Conservation (phyloP, 2,113 vertebrate genomes). For the Dendrocopos noguchii region DNA sequence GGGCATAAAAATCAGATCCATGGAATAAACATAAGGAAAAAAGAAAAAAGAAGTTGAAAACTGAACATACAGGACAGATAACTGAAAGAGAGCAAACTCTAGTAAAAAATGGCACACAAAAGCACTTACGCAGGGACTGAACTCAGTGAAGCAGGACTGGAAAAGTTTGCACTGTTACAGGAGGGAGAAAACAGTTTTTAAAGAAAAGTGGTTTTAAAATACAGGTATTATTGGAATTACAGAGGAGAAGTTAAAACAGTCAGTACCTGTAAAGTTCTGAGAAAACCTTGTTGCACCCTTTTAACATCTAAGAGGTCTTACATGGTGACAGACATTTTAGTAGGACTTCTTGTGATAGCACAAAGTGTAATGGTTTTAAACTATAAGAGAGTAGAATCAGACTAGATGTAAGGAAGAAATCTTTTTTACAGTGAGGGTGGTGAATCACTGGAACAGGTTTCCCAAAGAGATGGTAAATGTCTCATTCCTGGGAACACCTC, state of each 20-base stretch:
- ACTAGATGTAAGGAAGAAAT: neutral
- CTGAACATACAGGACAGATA: neutral
- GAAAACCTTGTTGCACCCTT: neutral
- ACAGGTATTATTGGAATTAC: neutral
- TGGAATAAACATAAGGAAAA: neutral
- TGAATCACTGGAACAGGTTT: neutral
- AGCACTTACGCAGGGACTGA: neutral
- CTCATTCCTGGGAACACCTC: neutral
- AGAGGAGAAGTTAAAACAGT: neutral
- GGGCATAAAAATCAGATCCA: neutral
- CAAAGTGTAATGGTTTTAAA: neutral
- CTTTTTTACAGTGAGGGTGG: no score
- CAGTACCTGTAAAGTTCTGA: neutral
- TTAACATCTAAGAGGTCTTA: neutral
- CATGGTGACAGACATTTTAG: no score
- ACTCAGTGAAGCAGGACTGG: neutral
- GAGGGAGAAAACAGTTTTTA: neutral
- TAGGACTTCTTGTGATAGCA: neutral
- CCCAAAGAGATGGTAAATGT: neutral
- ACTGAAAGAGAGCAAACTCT: neutral
- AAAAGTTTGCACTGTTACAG: neutral
- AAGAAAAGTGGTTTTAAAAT: neutral
- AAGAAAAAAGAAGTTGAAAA: neutral
- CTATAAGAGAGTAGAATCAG: neutral
- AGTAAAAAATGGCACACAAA: conserved; percentile 1